These are phyloP conservation scores for Lepidurus packardi DNA, from an alignment of 1,140 invertebrate species.

Conservation along the genomic window DNA sequence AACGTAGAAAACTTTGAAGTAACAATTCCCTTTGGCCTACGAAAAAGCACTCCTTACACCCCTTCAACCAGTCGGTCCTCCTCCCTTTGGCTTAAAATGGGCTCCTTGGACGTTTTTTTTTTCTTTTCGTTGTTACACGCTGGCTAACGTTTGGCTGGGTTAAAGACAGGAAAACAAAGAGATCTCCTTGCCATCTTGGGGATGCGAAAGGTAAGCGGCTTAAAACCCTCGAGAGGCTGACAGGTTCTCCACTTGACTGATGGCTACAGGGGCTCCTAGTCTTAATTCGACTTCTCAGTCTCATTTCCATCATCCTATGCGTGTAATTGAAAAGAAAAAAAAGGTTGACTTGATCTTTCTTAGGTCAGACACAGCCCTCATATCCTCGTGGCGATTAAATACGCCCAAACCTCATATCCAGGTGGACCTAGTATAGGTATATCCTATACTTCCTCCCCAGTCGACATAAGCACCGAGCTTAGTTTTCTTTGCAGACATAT, in stretches of 20 bases:
- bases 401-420: background rate
- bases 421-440: background rate
- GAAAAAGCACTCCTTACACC: background rate
- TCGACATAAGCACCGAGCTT: background rate
- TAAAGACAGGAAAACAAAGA: background rate
- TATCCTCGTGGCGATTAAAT: background rate
- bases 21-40: background rate
- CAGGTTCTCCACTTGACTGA: conserved; percentile 17
- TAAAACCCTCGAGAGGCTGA: conserved; percentile 6
- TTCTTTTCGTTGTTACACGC: background rate
- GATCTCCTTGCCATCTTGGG: conserved; percentile 17
- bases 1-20: no score
- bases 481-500: background rate
- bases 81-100: background rate
- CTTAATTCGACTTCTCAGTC: conserved; percentile 1
- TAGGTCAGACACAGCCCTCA: background rate
- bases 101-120: background rate
- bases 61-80: background rate
- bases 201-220: conserved; percentile 16
- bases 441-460: background rate
- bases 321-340: background rate
- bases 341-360: conserved; percentile 15
- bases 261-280: background rate
- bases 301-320: background rate
- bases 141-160: background rate